Evolutionary conservation across 2,797 vertebrate genomes (phyloP).

Genomic region (Tragopan temminckii): DNA sequence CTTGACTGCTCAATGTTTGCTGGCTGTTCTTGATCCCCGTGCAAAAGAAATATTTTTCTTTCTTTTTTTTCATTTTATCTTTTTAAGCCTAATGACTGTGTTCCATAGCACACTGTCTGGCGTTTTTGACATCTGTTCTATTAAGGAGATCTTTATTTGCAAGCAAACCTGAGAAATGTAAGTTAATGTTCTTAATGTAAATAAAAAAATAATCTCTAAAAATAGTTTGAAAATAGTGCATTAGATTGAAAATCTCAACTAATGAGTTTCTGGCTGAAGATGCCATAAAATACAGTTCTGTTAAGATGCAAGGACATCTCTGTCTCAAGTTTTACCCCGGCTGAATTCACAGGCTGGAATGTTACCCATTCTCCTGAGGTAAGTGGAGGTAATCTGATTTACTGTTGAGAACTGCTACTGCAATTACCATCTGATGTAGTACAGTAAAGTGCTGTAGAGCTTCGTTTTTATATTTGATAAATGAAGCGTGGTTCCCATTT

Average conservation of each 20-base stretch:
- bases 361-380: not conserved
- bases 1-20: slow-evolving; percentile 41
- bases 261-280: not conserved
- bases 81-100: not conserved
- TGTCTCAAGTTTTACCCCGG: not conserved
- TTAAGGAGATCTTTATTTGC: not conserved
- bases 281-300: not conserved
- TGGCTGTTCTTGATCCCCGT: not conserved
- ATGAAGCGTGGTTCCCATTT: not conserved
- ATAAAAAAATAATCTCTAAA: not conserved
- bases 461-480: not conserved
- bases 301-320: not conserved
- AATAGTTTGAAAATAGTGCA: not conserved
- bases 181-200: not conserved
- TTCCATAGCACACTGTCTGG: not conserved
- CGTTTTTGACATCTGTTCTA: not conserved
- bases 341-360: not conserved
- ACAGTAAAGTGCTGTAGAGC: not conserved
- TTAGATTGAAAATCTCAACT: not conserved
- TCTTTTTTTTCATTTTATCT: not conserved
- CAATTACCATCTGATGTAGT: not conserved
- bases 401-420: not conserved
- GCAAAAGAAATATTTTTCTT: slow-evolving; percentile 5
- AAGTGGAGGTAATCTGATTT: not conserved
- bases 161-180: not conserved